Percentiles rank a stretch among this genome's conserved stretches.
Evolutionary conservation across 2,888 invertebrate species (phyloP).

Genomic region (Amiota minor): DNA sequence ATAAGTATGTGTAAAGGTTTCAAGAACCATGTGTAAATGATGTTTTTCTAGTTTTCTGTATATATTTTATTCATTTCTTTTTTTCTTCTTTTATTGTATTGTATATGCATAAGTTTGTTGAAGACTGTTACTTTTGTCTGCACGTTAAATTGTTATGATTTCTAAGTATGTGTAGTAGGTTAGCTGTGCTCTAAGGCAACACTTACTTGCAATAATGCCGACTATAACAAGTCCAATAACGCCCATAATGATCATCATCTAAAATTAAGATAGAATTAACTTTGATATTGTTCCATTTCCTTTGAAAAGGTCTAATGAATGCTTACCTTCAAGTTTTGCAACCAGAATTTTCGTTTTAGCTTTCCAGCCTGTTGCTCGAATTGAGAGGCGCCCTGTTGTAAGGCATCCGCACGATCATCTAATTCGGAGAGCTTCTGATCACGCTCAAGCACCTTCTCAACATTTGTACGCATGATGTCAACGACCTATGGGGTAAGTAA

Average conservation of each 20-base stretch:
- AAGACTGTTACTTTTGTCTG: slow-evolving; percentile 33
- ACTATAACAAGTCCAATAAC: slow-evolving; percentile 87
- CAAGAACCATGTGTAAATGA: background rate
- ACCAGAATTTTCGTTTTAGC: slow-evolving; percentile 97
- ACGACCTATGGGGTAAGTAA: slow-evolving; percentile 79
- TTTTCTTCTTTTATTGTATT: slow-evolving; percentile 7
- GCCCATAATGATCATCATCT: slow-evolving; percentile 95
- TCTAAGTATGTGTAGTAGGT: too few relatives aligned
- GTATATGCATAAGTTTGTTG: slow-evolving; percentile 2
- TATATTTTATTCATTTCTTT: too few relatives aligned
- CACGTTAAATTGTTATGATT: slow-evolving; percentile 8
- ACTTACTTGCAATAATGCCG: slow-evolving; percentile 91
- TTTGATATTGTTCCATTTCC: background rate
- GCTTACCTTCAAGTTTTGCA: slow-evolving; percentile 92
- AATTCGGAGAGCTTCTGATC: slow-evolving; percentile 96
- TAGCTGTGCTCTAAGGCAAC: slow-evolving; percentile 35
- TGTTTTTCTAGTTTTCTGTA: slow-evolving; percentile 9
- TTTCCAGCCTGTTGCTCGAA: slow-evolving; percentile 98
- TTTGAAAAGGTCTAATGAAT: slow-evolving; percentile 15
- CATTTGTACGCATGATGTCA: slow-evolving; percentile 96
- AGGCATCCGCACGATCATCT: slow-evolving; percentile 95
- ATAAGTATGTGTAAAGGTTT: slow-evolving; percentile 5
- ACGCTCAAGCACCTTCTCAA: slow-evolving; percentile 95
- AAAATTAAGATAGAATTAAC: slow-evolving; percentile 36
- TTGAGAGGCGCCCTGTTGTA: slow-evolving; percentile 95